Conservation (phyloP, 2,797 vertebrate species). For the Muraenolepis orangiensis region DNA sequence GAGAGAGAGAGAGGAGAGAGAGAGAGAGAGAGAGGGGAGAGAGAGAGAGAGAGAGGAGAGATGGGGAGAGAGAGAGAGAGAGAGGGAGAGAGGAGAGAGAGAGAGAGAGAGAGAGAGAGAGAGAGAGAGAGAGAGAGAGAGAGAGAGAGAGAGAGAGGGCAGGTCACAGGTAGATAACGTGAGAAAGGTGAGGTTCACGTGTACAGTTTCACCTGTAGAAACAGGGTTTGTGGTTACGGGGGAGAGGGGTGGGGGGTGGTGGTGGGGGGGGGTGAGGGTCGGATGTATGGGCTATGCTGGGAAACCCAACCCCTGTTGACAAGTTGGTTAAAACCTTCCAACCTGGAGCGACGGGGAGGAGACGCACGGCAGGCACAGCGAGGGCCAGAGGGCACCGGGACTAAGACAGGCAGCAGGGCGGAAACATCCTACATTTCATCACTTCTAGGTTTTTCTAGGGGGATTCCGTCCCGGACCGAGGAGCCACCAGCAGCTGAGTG, state of each 20-base stretch:
- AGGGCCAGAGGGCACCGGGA: not conserved
- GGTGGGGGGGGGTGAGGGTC: constrained; percentile 33
- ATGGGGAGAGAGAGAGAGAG: not conserved
- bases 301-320: constrained; percentile 59
- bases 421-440: not conserved
- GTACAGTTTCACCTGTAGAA: constrained; percentile 67
- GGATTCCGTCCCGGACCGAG: constrained; percentile 3
- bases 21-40: constrained; percentile 27
- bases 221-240: constrained; percentile 1
- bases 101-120: constrained; percentile 29
- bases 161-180: constrained; percentile 55
- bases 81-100: constrained; percentile 31
- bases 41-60: constrained; percentile 28
- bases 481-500: not conserved
- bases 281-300: constrained; percentile 43
- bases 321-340: constrained; percentile 62
- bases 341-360: constrained; percentile 29
- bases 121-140: constrained; percentile 29
- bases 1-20: not conserved
- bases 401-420: not conserved
- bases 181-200: constrained; percentile 58
- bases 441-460: not conserved
- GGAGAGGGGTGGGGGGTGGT: not conserved
- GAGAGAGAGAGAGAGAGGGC: constrained; percentile 38
- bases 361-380: constrained; percentile 6